These are phyloP conservation scores for Neodiprion pinetum DNA, from an alignment of 1,140 invertebrate genomes.

Conservation along the genomic window DNA sequence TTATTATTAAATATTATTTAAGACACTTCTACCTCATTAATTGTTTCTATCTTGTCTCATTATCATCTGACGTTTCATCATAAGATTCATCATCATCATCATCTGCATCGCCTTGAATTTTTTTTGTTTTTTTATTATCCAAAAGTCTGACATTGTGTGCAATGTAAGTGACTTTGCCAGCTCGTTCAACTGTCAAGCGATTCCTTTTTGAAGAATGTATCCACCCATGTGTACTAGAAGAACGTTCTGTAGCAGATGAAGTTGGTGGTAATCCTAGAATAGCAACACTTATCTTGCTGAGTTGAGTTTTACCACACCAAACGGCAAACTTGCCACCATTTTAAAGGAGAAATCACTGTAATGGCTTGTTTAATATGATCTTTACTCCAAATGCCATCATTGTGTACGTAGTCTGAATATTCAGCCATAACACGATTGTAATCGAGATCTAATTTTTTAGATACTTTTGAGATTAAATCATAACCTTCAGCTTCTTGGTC, in stretches of 20 bases:
- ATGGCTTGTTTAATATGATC: no score
- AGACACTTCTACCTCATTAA: no score
- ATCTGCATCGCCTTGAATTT: no score
- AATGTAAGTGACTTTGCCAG: conserved; percentile 30
- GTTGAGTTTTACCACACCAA: conserved; percentile 18
- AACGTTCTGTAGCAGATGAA: conserved; percentile 31
- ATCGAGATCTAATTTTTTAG: conserved; percentile 17
- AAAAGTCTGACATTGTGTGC: conserved; percentile 30
- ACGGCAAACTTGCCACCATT: no score
- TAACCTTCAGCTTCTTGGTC: conserved; percentile 24
- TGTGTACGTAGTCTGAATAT: no score
- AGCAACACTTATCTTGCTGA: conserved; percentile 21
- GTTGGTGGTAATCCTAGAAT: conserved; percentile 25
- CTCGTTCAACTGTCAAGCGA: conserved; percentile 23
- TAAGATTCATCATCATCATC: no score
- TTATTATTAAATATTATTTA: no score
- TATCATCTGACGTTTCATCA: no score
- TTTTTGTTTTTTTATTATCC: conserved; percentile 13
- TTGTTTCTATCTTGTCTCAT: no score
- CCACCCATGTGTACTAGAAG: conserved; percentile 32
- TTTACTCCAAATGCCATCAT: no score
- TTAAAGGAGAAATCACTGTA: no score
- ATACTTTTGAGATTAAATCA: conserved; percentile 29
- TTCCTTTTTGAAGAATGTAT: conserved; percentile 34
- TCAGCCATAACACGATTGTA: no score